Percentiles rank a stretch among this genome's conserved stretches.
phyloP scores from a whole-genome alignment of 2,888 invertebrate species.

The Campoletis raptor region DNA sequence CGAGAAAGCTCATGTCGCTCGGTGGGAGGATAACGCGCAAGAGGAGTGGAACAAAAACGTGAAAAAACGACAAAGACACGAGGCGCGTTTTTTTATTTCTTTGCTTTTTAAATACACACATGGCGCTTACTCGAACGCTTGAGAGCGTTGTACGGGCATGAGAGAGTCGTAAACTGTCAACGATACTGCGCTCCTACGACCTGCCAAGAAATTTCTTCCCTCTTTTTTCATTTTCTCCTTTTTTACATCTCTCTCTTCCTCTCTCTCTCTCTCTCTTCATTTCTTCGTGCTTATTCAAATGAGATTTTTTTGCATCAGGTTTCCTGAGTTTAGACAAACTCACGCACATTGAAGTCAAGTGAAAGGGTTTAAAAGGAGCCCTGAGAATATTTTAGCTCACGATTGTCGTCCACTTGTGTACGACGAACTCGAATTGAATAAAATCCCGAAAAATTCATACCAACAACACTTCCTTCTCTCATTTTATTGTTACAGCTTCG shows the following conservation, averaged over 20 bases:
- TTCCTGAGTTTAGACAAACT: not conserved
- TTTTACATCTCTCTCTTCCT: slow-evolving; percentile 16
- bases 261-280: slow-evolving; percentile 30
- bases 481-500: not conserved
- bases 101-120: slow-evolving; percentile 71
- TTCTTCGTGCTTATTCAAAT: not conserved
- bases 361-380: slow-evolving; percentile 30
- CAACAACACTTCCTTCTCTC: not conserved
- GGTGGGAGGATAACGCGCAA: slow-evolving; percentile 48
- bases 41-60: slow-evolving; percentile 61
- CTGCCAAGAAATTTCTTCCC: slow-evolving; percentile 63
- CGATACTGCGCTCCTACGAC: slow-evolving; percentile 74
- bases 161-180: slow-evolving; percentile 78
- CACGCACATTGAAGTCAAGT: not conserved
- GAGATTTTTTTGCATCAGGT: slow-evolving; percentile 10
- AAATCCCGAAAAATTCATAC: not conserved
- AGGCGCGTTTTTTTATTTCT: slow-evolving; percentile 52
- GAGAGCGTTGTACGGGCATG: slow-evolving; percentile 57
- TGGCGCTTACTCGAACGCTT: slow-evolving; percentile 78
- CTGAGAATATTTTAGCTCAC: not conserved
- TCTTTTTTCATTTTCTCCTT: slow-evolving; percentile 11
- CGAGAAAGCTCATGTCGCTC: slow-evolving; percentile 50
- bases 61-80: slow-evolving; percentile 52
- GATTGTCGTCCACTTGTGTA: not conserved
- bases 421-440: not conserved